Evolutionary conservation across 2,888 invertebrate genomes (phyloP).

Genomic region (Hyposoter dolosus): DNA sequence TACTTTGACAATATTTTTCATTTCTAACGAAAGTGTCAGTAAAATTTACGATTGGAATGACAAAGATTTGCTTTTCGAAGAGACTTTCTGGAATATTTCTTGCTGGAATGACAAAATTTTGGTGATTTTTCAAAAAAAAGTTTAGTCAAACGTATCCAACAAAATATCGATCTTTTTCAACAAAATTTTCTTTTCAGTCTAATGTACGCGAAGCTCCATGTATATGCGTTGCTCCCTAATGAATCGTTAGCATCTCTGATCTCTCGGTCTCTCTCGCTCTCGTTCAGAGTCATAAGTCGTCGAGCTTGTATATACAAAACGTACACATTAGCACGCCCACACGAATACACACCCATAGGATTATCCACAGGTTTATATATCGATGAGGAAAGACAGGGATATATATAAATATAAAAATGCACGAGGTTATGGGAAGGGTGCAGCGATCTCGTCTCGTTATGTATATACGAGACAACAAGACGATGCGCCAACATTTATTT

Average conservation of each 20-base stretch:
- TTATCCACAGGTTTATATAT: neutral
- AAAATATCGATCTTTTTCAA: too few species aligned
- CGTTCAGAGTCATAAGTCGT: neutral
- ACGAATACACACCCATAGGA: neutral
- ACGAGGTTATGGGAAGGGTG: constrained; percentile 19
- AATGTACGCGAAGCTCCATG: constrained; percentile 17
- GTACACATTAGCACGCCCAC: constrained; percentile 1
- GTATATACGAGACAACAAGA: neutral
- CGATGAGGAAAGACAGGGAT: neutral
- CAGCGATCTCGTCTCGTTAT: neutral
- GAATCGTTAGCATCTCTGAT: constrained; percentile 34
- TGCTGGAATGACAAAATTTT: too few species aligned
- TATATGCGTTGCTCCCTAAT: constrained; percentile 9
- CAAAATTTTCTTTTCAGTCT: too few species aligned
- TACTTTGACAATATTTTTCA: too few species aligned
- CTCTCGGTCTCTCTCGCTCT: neutral
- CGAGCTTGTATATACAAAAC: neutral
- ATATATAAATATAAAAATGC: neutral
- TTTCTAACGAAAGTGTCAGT: too few species aligned
- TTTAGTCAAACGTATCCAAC: too few species aligned
- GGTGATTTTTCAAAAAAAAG: too few species aligned
- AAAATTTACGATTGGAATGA: too few species aligned
- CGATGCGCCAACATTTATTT: constrained; percentile 22
- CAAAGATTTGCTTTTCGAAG: too few species aligned
- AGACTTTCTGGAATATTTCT: too few species aligned